Evolutionary conservation across 2,113 vertebrate species (phyloP).

Genomic region (Cephalopholis sonnerati): DNA sequence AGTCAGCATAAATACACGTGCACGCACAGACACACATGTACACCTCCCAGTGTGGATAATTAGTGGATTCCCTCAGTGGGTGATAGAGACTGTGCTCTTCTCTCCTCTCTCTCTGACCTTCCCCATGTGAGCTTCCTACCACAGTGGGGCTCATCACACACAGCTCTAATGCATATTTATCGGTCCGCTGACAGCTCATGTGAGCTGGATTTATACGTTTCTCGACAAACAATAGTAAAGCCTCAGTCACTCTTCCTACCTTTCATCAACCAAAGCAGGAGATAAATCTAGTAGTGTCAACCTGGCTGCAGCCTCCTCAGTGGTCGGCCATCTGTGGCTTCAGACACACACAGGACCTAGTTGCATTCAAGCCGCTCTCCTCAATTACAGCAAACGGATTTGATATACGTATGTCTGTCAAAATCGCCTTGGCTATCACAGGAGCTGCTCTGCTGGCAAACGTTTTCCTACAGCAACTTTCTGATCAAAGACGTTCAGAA

Average conservation of each 20-base stretch:
- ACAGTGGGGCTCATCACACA: conserved; percentile 75
- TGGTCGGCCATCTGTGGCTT: conserved; percentile 54
- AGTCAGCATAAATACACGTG: conserved; percentile 37
- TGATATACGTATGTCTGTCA: conserved; percentile 70
- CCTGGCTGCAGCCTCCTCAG: conserved; percentile 35
- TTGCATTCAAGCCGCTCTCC: conserved; percentile 37
- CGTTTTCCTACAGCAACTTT: conserved; percentile 61
- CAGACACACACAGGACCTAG: conserved; percentile 20
- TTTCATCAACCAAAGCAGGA: conserved; percentile 66
- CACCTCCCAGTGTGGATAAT: conserved; percentile 77
- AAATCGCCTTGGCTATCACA: conserved; percentile 66
- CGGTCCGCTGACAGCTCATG: conserved; percentile 61
- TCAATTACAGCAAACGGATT: conserved; percentile 62
- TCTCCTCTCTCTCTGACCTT: conserved; percentile 75
- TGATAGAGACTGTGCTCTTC: conserved; percentile 56
- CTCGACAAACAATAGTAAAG: conserved; percentile 77
- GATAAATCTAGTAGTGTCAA: conserved; percentile 62
- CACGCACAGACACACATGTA: not conserved
- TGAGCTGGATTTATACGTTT: conserved; percentile 73
- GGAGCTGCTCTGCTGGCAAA: conserved; percentile 54
- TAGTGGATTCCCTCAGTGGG: conserved; percentile 78
- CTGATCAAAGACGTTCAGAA: conserved; percentile 75
- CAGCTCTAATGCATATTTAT: conserved; percentile 78
- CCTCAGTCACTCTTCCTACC: conserved; percentile 53
- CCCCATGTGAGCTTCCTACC: conserved; percentile 69